Conservation (phyloP, 2,888 invertebrate species). For the Brachypterus glaber region DNA sequence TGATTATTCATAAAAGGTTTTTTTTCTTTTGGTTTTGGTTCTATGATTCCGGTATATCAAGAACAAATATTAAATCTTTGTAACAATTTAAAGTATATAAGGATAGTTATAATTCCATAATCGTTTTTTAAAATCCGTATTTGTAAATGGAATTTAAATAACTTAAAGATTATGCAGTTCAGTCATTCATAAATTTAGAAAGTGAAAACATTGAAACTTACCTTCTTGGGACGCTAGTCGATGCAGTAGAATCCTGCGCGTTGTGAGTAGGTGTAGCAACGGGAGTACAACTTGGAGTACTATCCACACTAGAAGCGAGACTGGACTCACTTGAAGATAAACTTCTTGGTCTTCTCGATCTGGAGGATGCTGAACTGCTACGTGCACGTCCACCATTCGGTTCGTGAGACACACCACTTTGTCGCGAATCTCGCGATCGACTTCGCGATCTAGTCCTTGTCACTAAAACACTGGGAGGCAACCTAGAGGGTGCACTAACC, state of each 20-base stretch:
- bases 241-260: slow-evolving; percentile 21
- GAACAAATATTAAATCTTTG: too few species aligned
- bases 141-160: too few species aligned
- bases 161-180: too few species aligned
- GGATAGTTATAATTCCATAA: too few species aligned
- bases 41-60: too few species aligned
- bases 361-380: slow-evolving; percentile 36
- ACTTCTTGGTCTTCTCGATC: slow-evolving; percentile 35
- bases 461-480: slow-evolving; percentile 14
- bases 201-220: slow-evolving; percentile 15
- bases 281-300: slow-evolving; percentile 32
- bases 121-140: too few species aligned
- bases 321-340: slow-evolving; percentile 38
- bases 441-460: slow-evolving; percentile 23
- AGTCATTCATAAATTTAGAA: too few species aligned
- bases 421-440: slow-evolving; percentile 25
- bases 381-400: slow-evolving; percentile 29
- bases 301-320: slow-evolving; percentile 37
- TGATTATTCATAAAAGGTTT: too few species aligned
- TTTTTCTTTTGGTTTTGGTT: too few species aligned
- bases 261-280: slow-evolving; percentile 24
- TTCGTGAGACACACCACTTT: slow-evolving; percentile 27
- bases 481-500: slow-evolving; percentile 36
- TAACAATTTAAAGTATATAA: too few species aligned
- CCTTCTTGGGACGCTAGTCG: slow-evolving; percentile 23